Evolutionary conservation across 2,888 invertebrate genomes (phyloP), one percentile per base, ranked within the genome.

Genomic region (Palloptera scutellata): DNA sequence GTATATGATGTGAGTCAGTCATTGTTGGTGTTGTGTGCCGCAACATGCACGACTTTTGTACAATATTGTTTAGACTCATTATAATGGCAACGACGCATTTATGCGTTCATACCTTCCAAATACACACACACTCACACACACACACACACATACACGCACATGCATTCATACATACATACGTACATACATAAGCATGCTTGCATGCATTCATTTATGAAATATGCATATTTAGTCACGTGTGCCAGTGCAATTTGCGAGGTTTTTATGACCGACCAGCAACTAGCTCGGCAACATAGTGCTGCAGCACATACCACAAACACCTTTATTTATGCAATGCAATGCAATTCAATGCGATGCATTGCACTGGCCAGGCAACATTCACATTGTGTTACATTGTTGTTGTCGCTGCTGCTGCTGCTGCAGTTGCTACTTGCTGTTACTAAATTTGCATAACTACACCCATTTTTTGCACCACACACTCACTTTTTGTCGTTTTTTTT

Each of bases 171-270:
- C 15, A 48, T 52, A 42, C 15, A 19, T 58, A 41, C 15, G 11
- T 55, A 40, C 19, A 17, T 42, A 20, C 52, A 1, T 42, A 15
- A 20, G 41, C 41, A 13, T 19, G 42, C 15, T 8, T 54, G 17
- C 1, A 40, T 11, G 52, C 12, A 12, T 45, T n/a, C 15, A 48
- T 15, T n/a, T 48, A 48, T 48, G 48, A 48, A 48, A 48, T 48
- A 48, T 48, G 48, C 48, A 48, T 48, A 48, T 48, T 48, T 48
- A 15, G 15, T 48, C 48, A 48, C 48, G 51, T 19, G 52, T 59
- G 17, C 55, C 11, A 52, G 43, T 60, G 52, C 53, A 53, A 53
- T 53, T 53, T 53, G 17, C 53, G 53, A 17, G 53, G 17, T 53
- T 53, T 19, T 53, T 19, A 53, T 53, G 53, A 17, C 53, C 53